A percentile compares a stretch with the other conserved stretches of the same genome.
Evolutionary conservation across 2,113 vertebrate genomes (phyloP).

Genomic region (Uria lomvia): DNA sequence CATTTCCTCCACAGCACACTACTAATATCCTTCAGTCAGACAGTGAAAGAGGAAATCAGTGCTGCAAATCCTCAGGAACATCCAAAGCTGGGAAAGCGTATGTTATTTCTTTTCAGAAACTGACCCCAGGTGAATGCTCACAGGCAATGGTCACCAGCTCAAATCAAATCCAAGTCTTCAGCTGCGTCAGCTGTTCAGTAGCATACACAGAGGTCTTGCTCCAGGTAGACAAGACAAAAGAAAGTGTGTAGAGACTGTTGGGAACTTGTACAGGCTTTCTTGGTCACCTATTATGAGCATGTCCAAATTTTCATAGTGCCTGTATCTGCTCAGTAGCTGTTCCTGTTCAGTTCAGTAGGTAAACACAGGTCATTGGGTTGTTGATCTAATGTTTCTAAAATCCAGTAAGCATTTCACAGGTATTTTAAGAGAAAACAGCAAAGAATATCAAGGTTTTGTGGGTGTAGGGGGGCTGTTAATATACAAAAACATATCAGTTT

Average conservation of each 20-base stretch:
- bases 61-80: neutral
- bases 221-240: neutral
- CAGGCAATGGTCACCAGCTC: neutral
- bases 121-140: neutral
- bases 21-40: neutral
- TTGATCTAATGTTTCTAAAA: neutral
- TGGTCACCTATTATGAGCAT: neutral
- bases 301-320: neutral
- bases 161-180: neutral
- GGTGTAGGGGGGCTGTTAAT: neutral
- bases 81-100: neutral
- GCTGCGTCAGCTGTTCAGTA: neutral
- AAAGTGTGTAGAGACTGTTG: neutral
- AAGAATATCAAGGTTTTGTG: neutral
- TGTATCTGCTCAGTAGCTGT: neutral
- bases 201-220: neutral
- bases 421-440: neutral
- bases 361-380: neutral
- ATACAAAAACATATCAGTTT: neutral
- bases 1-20: neutral
- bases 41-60: neutral
- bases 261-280: neutral
- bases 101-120: neutral
- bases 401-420: neutral
- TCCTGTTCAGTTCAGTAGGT: neutral